Base-by-base conservation (phyloP, 2,113 vertebrate species). In the Sceloporus tristichus region DNA sequence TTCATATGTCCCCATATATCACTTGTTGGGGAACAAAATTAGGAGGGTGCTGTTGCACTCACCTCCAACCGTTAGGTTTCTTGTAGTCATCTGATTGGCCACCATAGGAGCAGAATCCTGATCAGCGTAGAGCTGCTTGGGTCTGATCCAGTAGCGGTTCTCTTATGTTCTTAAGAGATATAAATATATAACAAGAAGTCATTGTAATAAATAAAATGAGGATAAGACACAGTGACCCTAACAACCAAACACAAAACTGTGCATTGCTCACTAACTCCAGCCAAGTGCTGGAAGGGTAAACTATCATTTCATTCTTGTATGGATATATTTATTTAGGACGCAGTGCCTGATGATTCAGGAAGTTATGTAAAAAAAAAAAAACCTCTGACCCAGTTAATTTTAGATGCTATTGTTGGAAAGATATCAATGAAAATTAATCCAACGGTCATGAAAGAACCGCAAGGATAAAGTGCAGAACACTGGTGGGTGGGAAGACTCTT, bases 371-470 rank as follows among this genome's bases (percentile, higher is more conserved):
- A 96, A 93, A 91, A 76, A 85, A 82, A 82, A 68, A 48, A 3
- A 2, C 48, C 42, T 53, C 89, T 95, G 95, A 79, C 92, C 93
- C 75, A 95, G 89, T 94, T 95, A 94, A 95, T 93, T 95, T 93
- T 94, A 91, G 89, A 88, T 95, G 94, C 93, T 95, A 90, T 95
- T 95, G 93, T 95, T 95, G 94, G 94, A 96, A 92, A 80, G 89
- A 88, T 93, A 95, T 94, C 94, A 96, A 93, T 95, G 93, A 95
- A 94, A 95, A 95, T 94, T 95, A 96, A 95, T 95, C 94, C 95
- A 95, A 92, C 82, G 92, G 92, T 95, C 95, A 94, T 25, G 27
- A 94, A 95, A 68, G 89, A 94, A 91, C 90, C 91, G 65, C 85
- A 94, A 92, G 87, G 89, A 94, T 87, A 90, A 79, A 87, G 66